Evolutionary conservation across 2,888 invertebrate species (phyloP).

Genomic region (Lasioglossum lativentre): DNA sequence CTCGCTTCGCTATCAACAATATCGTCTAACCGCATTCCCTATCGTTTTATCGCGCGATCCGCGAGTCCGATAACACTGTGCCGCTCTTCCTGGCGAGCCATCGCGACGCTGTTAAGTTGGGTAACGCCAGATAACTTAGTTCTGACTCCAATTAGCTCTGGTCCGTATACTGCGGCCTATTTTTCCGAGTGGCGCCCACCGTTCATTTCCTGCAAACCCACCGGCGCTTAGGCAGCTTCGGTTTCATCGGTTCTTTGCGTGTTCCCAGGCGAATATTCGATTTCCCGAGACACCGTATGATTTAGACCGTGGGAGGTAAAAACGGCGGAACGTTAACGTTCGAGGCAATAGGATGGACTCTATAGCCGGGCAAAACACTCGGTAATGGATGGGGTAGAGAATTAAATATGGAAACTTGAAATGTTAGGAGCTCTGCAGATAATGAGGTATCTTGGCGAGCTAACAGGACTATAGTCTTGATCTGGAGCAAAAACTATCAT

Average conservation of each 20-base stretch:
- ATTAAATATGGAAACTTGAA: neutral
- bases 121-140: slow-evolving; percentile 43
- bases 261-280: slow-evolving; percentile 5
- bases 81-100: slow-evolving; percentile 10
- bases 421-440: neutral
- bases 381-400: neutral
- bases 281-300: slow-evolving; percentile 36
- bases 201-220: slow-evolving; percentile 22
- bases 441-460: neutral
- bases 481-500: neutral
- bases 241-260: slow-evolving; percentile 8
- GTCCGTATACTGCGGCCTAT: slow-evolving; percentile 18
- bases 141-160: slow-evolving; percentile 40
- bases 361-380: neutral
- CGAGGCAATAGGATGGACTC: neutral
- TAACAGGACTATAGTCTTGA: neutral
- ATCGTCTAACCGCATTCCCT: slow-evolving; percentile 54
- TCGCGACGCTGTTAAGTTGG: slow-evolving; percentile 47
- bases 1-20: slow-evolving; percentile 56
- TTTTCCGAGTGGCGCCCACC: slow-evolving; percentile 41
- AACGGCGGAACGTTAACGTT: neutral
- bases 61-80: slow-evolving; percentile 41
- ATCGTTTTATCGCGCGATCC: slow-evolving; percentile 61
- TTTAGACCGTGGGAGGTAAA: slow-evolving; percentile 43
- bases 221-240: neutral